phyloP scores from a whole-genome alignment of 2,888 invertebrate species.

The Mimas tiliae region DNA sequence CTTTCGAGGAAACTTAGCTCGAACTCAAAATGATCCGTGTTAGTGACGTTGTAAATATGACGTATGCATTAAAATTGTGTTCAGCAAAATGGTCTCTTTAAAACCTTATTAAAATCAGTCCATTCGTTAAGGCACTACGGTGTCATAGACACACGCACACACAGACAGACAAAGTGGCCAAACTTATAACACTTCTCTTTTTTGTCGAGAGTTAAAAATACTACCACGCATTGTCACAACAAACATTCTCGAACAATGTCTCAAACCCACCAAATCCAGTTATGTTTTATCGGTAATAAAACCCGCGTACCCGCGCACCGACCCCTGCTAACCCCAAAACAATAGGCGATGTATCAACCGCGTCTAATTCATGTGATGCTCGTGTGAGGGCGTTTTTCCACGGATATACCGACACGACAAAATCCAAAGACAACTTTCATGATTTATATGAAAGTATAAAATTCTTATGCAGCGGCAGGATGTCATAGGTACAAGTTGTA shows the following conservation, averaged over 20 bases:
- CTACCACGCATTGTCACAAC: too few relatives aligned
- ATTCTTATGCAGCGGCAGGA: too few relatives aligned
- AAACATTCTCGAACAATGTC: neutral
- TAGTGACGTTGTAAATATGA: neutral
- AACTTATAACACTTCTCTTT: too few relatives aligned
- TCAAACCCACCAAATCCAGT: slow-evolving; percentile 6
- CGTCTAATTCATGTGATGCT: slow-evolving; percentile 33
- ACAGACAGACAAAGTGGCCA: too few relatives aligned
- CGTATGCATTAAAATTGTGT: neutral
- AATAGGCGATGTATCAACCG: slow-evolving; percentile 39
- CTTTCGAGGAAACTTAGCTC: slow-evolving; percentile 2
- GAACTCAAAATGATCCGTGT: neutral
- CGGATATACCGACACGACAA: neutral
- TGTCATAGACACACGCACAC: too few relatives aligned
- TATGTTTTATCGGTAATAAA: slow-evolving; percentile 23
- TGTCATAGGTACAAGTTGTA: too few relatives aligned
- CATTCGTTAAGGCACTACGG: too few relatives aligned
- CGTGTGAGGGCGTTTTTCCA: neutral
- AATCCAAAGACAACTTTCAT: neutral
- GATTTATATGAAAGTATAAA: too few relatives aligned
- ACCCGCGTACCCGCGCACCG: slow-evolving; percentile 6
- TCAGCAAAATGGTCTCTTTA: neutral
- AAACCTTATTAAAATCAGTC: neutral
- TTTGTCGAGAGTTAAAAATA: too few relatives aligned
- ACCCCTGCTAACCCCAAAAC: slow-evolving; percentile 31